Evolutionary conservation across 2,888 invertebrate species (phyloP).

Genomic region (Galerucella calmariensis): DNA sequence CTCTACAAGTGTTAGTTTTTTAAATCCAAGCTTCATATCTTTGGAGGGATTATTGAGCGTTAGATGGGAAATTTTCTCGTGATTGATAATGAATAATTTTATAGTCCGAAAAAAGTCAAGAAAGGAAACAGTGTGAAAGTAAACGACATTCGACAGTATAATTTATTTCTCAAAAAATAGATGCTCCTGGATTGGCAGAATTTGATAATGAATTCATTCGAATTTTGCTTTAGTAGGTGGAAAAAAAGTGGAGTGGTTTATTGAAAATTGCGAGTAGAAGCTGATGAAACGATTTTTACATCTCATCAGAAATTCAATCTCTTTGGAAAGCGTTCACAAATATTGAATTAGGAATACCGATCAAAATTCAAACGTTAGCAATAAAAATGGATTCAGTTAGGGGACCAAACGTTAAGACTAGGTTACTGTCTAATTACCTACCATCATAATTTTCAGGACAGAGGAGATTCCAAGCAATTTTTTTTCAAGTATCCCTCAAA

Average conservation of each 20-base stretch:
- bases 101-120: slow-evolving; percentile 9
- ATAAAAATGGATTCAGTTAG: neutral
- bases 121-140: slow-evolving; percentile 2
- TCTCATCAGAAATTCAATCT: slow-evolving; percentile 17
- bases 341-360: neutral
- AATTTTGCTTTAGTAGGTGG: slow-evolving; percentile 27
- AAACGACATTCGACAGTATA: slow-evolving; percentile 21
- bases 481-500: too few relatives aligned
- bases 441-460: too few relatives aligned
- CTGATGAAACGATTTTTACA: neutral
- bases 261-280: slow-evolving; percentile 14
- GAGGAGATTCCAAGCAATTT: too few relatives aligned
- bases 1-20: slow-evolving; percentile 12
- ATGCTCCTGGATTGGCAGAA: slow-evolving; percentile 13
- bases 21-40: neutral
- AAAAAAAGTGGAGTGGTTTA: slow-evolving; percentile 22
- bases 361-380: neutral
- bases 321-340: neutral
- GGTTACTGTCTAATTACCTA: too few relatives aligned
- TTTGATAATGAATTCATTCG: slow-evolving; percentile 24
- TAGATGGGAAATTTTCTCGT: neutral
- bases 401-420: too few relatives aligned
- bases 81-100: slow-evolving; percentile 28
- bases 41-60: neutral
- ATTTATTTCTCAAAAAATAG: slow-evolving; percentile 22